Evolutionary conservation across 1,140 invertebrate genomes (phyloP).

Genomic region (Goniozus legneri): DNA sequence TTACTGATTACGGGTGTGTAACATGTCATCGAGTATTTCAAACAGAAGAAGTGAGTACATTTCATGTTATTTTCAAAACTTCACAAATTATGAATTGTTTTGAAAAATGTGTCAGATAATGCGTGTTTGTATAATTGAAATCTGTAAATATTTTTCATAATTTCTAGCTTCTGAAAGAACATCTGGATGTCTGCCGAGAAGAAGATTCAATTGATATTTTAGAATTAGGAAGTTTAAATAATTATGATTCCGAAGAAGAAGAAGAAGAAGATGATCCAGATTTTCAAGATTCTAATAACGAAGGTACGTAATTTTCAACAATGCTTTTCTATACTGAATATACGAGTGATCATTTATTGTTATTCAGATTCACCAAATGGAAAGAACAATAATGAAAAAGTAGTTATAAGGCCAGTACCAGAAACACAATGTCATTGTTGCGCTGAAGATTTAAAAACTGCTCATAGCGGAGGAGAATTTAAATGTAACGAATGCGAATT

Average conservation of each 20-base stretch:
- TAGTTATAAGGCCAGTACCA: constrained; percentile 39
- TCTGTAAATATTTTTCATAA: neutral
- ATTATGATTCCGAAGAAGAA: constrained; percentile 40
- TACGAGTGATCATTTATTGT: too few relatives aligned
- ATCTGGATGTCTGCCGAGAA: constrained; percentile 47
- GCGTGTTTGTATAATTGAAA: too few relatives aligned
- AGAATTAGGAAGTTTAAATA: constrained; percentile 35
- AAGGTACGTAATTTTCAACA: constrained; percentile 24
- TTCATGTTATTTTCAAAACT: too few relatives aligned
- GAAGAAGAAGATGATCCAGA: constrained; percentile 37
- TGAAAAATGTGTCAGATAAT: too few relatives aligned
- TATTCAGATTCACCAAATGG: constrained; percentile 24
- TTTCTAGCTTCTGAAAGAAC: constrained; percentile 42
- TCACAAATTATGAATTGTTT: too few relatives aligned
- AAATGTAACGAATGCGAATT: constrained; percentile 53
- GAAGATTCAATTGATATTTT: constrained; percentile 41
- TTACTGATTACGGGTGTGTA: constrained; percentile 47
- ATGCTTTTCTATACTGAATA: too few relatives aligned
- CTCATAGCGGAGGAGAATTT: constrained; percentile 51
- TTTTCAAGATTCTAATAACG: constrained; percentile 21
- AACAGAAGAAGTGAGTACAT: constrained; percentile 40
- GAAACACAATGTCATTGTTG: constrained; percentile 56
- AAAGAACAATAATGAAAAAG: constrained; percentile 39
- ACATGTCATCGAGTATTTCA: constrained; percentile 47
- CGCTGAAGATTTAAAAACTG: constrained; percentile 53